phyloP scores from a whole-genome alignment of 1,140 invertebrate species.

The Nasonia longicornis region DNA sequence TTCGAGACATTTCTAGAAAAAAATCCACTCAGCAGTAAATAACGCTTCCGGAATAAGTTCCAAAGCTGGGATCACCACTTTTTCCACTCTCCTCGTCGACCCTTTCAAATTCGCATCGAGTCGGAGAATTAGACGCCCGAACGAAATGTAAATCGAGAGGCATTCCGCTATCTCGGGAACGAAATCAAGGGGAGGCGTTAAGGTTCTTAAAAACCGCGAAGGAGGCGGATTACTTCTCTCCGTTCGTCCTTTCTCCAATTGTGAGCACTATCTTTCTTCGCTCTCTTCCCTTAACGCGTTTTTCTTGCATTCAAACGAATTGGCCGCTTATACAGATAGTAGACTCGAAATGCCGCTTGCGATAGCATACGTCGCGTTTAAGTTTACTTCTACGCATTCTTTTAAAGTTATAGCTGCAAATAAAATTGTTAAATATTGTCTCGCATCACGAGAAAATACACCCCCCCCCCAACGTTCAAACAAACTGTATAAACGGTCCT shows the following conservation, averaged over 20 bases:
- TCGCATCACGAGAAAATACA: too few relatives aligned
- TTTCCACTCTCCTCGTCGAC: constrained; percentile 28
- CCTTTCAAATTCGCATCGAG: constrained; percentile 49
- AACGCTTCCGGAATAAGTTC: background rate
- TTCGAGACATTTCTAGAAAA: too few relatives aligned
- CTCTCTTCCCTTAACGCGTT: constrained; percentile 8
- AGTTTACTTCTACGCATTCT: too few relatives aligned
- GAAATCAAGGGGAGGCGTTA: constrained; percentile 57
- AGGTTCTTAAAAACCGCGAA: constrained; percentile 67
- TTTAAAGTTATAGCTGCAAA: too few relatives aligned
- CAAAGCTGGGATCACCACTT: background rate
- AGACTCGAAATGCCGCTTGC: background rate
- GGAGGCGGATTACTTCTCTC: constrained; percentile 58
- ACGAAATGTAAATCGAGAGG: constrained; percentile 57
- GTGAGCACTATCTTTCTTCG: constrained; percentile 7
- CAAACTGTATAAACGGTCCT: background rate
- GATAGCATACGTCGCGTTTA: background rate
- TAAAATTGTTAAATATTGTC: background rate
- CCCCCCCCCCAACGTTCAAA: background rate
- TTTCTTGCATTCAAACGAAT: background rate
- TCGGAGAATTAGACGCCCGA: constrained; percentile 50
- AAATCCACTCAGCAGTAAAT: too few relatives aligned
- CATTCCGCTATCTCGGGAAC: constrained; percentile 50
- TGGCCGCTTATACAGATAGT: background rate
- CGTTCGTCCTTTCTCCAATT: constrained; percentile 46